phyloP scores from a whole-genome alignment of 2,113 vertebrate species.

The Gasterosteus aculeatus region DNA sequence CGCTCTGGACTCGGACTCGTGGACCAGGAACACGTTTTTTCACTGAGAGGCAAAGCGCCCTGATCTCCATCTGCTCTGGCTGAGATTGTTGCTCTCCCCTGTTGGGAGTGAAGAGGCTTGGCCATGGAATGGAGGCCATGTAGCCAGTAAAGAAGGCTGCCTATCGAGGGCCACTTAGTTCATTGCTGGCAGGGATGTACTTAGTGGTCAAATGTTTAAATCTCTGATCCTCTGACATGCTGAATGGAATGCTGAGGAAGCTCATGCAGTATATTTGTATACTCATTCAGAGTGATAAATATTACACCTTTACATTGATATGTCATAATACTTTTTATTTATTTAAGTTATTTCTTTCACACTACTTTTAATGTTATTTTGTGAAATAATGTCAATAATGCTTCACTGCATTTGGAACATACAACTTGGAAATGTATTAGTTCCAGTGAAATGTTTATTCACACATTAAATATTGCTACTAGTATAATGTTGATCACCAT shows the following conservation, averaged over 20 bases:
- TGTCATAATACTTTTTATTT: no score
- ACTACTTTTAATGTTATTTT: background rate
- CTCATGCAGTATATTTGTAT: background rate
- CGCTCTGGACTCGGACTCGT: conserved; percentile 20
- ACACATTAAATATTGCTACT: background rate
- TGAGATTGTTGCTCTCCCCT: conserved; percentile 7
- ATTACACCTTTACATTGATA: background rate
- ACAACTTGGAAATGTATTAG: background rate
- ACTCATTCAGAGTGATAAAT: background rate
- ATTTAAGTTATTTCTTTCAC: no score
- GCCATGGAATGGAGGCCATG: conserved; percentile 15
- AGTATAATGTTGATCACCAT: background rate
- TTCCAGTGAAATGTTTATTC: background rate
- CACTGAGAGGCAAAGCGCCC: conserved; percentile 19
- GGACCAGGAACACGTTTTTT: conserved; percentile 30
- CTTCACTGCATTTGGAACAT: background rate
- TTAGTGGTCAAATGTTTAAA: background rate
- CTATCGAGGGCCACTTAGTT: conserved; percentile 19
- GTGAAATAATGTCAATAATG: background rate
- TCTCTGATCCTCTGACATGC: background rate
- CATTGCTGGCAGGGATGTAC: conserved; percentile 16
- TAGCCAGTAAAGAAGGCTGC: conserved; percentile 13
- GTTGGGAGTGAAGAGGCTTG: conserved; percentile 28
- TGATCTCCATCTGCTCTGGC: conserved; percentile 45
- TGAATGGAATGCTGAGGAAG: background rate